phyloP scores from a whole-genome alignment of 2,797 vertebrate species.

The Notoglanidium macrostoma region DNA sequence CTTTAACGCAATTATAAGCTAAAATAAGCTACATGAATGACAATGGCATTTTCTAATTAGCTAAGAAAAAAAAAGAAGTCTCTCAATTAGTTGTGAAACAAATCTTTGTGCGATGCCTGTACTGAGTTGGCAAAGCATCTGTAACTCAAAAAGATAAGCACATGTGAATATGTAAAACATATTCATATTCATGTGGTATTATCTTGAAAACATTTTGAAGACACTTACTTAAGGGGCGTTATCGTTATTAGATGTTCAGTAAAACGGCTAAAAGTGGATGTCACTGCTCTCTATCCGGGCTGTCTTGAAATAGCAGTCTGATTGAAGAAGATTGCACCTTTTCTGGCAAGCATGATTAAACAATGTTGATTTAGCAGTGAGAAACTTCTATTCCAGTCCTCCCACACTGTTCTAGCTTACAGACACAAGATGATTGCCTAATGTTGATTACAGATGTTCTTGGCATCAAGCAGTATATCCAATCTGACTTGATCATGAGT shows the following conservation, averaged over 20 bases:
- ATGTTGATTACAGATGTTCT: conserved; percentile 10
- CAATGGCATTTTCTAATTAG: neutral
- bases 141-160: neutral
- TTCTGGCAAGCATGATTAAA: neutral
- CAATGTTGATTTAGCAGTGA: neutral
- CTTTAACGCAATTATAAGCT: neutral
- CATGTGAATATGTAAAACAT: neutral
- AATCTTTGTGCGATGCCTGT: neutral
- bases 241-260: neutral
- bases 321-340: neutral
- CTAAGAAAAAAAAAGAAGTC: neutral
- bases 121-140: neutral
- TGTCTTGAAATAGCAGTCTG: neutral
- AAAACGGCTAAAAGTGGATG: neutral
- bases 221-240: neutral
- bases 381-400: neutral
- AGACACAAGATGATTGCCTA: conserved; percentile 7
- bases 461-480: neutral
- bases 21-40: neutral
- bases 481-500: neutral
- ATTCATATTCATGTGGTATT: neutral
- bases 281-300: neutral
- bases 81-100: neutral
- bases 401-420: neutral
- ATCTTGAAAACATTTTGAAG: neutral